Percentiles rank a stretch among this genome's conserved stretches.
phyloP scores from a whole-genome alignment of 2,113 vertebrate genomes.

The Gulo gulo region DNA sequence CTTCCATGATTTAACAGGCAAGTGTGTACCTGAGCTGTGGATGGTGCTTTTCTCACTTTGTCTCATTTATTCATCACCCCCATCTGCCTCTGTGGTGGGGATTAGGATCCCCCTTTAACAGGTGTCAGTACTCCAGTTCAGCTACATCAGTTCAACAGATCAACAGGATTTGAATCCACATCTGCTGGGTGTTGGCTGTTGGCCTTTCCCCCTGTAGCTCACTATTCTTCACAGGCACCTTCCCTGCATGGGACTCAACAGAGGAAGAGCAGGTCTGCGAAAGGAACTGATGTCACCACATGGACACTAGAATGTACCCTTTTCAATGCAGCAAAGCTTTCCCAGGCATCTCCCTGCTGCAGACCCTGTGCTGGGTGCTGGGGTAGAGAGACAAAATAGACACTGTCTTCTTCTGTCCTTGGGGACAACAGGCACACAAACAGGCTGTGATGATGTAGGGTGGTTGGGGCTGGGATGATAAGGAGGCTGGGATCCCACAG shows the following conservation, averaged over 20 bases:
- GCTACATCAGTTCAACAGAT: not conserved
- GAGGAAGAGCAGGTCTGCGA: not conserved
- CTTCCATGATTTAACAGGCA: not conserved
- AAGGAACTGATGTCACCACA: not conserved
- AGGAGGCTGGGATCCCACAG: not conserved
- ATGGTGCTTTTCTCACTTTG: not conserved
- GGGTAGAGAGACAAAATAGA: not conserved
- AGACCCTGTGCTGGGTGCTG: not conserved
- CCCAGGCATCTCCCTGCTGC: not conserved
- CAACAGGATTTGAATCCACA: not conserved
- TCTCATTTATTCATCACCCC: not conserved
- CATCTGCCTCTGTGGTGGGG: not conserved
- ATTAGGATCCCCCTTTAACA: not conserved
- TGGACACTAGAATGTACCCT: not conserved
- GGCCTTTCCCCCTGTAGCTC: not conserved
- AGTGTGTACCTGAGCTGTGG: not conserved
- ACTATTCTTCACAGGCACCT: not conserved
- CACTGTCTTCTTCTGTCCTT: not conserved
- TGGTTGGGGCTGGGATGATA: not conserved
- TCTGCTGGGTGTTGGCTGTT: not conserved
- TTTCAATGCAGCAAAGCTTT: not conserved
- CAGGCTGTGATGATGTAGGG: not conserved
- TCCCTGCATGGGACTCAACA: not conserved
- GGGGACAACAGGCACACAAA: not conserved
- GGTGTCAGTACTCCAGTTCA: not conserved